Evolutionary conservation across 2,113 vertebrate species (phyloP).

Genomic region (Ramphastos sulfuratus): DNA sequence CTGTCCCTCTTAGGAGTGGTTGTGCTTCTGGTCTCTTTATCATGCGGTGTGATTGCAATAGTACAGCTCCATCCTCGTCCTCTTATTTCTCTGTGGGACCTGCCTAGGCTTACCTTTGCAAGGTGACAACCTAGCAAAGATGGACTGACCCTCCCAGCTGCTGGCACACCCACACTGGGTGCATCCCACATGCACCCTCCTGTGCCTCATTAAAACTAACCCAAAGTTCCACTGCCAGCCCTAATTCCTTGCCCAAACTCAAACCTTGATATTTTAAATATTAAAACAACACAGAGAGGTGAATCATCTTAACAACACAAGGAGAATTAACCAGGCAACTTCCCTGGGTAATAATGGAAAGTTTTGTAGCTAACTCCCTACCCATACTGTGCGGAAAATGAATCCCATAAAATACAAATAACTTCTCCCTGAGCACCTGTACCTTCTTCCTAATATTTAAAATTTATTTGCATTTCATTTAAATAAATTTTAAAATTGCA

Average conservation of each 20-base stretch:
- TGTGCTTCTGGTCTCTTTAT: no score
- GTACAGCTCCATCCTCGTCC: no score
- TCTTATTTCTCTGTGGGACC: no score
- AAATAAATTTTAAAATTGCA: slow-evolving; percentile 44
- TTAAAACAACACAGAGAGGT: slow-evolving; percentile 41
- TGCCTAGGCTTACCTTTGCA: no score
- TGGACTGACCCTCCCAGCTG: not conserved
- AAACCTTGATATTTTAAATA: slow-evolving; percentile 44
- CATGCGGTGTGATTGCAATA: no score
- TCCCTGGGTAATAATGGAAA: slow-evolving; percentile 47
- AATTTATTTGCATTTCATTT: slow-evolving; percentile 59
- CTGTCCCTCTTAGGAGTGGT: no score
- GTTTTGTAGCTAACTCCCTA: slow-evolving; percentile 44
- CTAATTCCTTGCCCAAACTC: not conserved
- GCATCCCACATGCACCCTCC: no score
- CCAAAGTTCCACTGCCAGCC: not conserved
- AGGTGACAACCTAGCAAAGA: no score
- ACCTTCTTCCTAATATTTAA: slow-evolving; percentile 60
- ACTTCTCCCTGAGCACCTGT: slow-evolving; percentile 64
- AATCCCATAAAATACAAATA: slow-evolving; percentile 61
- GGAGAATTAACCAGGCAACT: slow-evolving; percentile 53
- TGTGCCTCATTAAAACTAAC: not conserved
- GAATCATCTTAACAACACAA: slow-evolving; percentile 38
- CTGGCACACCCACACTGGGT: accelerated
- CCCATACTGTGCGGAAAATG: slow-evolving; percentile 63